A percentile compares a stretch with the other conserved stretches of the same genome.
Conservation (phyloP, 2,888 invertebrate genomes). For the Cephus runcator region DNA sequence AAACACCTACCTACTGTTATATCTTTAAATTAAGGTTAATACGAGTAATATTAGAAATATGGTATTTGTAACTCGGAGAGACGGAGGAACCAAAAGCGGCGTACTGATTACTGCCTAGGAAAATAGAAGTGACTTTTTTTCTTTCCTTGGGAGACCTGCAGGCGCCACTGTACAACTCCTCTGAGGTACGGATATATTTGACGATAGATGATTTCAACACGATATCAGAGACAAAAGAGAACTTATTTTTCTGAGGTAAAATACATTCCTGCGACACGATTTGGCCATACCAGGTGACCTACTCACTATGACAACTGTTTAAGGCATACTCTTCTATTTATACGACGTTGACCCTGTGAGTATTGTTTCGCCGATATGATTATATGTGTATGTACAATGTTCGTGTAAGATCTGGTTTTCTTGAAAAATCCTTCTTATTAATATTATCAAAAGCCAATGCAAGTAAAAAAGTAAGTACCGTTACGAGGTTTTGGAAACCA, state of each 20-base stretch:
- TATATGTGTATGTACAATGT: background rate
- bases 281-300: constrained; percentile 16
- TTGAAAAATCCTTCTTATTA: background rate
- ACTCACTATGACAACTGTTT: constrained; percentile 13
- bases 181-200: constrained; percentile 32
- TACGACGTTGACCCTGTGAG: constrained; percentile 2
- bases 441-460: background rate
- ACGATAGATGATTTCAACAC: constrained; percentile 25
- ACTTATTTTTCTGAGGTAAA: constrained; percentile 50
- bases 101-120: background rate
- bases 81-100: constrained; percentile 22
- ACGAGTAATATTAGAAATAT: constrained; percentile 48
- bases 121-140: background rate
- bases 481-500: background rate
- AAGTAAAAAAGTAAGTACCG: background rate
- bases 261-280: constrained; percentile 52
- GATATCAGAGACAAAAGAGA: constrained; percentile 29
- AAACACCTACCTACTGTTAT: constrained; percentile 21
- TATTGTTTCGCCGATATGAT: constrained; percentile 1
- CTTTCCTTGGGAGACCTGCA: background rate
- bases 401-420: constrained; percentile 1
- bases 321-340: constrained; percentile 13
- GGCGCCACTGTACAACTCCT: constrained; percentile 28
- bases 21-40: constrained; percentile 34
- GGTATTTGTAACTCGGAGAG: constrained; percentile 52